Percentiles rank a stretch among this genome's conserved stretches.
Evolutionary conservation across 2,888 invertebrate genomes (phyloP).

Genomic region (Helobdella robusta): DNA sequence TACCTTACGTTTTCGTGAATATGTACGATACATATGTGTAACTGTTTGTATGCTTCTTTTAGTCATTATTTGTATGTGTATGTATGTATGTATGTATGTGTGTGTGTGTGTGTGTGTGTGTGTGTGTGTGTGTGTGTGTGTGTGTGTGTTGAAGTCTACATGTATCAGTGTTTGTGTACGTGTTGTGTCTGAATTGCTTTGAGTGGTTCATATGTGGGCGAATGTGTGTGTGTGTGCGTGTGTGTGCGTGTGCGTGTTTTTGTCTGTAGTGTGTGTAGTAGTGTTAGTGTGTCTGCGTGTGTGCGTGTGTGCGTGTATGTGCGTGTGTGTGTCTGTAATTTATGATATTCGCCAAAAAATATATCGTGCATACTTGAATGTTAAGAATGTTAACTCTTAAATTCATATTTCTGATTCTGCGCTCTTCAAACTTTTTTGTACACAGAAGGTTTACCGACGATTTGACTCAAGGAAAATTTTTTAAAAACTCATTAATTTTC

Average conservation of each 20-base stretch:
- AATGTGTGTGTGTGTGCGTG: slow-evolving; percentile 17
- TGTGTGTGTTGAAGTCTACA: background rate
- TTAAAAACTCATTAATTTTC: too few species aligned
- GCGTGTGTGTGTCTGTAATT: background rate
- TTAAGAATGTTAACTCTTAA: too few species aligned
- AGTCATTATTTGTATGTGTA: slow-evolving; percentile 16
- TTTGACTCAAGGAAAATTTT: too few species aligned
- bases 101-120: slow-evolving; percentile 9
- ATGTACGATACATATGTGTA: slow-evolving; percentile 12
- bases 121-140: background rate
- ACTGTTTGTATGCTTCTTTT: slow-evolving; percentile 13
- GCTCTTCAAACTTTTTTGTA: too few species aligned
- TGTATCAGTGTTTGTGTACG: background rate
- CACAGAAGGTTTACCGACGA: too few species aligned
- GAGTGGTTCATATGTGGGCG: slow-evolving; percentile 16
- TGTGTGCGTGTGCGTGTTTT: slow-evolving; percentile 15
- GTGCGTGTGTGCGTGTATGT: slow-evolving; percentile 2
- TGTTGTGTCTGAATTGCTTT: too few species aligned
- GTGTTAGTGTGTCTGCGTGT: slow-evolving; percentile 2
- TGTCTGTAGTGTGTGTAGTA: background rate
- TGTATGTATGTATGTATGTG: slow-evolving; percentile 20
- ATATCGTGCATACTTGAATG: too few species aligned
- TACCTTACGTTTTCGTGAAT: too few species aligned
- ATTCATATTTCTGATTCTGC: too few species aligned
- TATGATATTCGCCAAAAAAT: too few species aligned